A percentile compares a stretch with the other conserved stretches of the same genome.
Evolutionary conservation across 2,113 vertebrate genomes (phyloP).

Genomic region (Trochalopteron elliotii): DNA sequence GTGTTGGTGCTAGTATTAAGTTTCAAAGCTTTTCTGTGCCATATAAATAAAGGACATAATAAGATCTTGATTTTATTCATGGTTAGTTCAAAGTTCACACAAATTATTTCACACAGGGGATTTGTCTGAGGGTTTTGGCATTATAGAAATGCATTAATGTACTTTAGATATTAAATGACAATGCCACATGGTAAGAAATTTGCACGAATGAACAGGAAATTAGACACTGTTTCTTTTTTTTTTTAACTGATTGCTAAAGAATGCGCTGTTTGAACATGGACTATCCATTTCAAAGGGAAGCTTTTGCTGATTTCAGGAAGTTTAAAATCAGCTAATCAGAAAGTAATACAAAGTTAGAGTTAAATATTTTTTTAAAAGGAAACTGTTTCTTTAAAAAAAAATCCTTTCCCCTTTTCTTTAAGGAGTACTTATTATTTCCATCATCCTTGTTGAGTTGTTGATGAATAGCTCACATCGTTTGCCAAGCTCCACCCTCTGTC

Average conservation of each 20-base stretch:
- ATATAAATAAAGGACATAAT: slow-evolving; percentile 67
- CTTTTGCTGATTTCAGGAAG: slow-evolving; percentile 65
- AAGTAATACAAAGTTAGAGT: slow-evolving; percentile 66
- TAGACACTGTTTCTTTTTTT: slow-evolving; percentile 69
- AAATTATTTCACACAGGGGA: slow-evolving; percentile 73
- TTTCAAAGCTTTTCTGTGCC: slow-evolving; percentile 71
- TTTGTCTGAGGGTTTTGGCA: slow-evolving; percentile 63
- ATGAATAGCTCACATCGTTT: slow-evolving; percentile 77
- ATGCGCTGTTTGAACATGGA: slow-evolving; percentile 32
- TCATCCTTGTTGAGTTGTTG: slow-evolving; percentile 77
- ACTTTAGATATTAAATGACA: slow-evolving; percentile 78
- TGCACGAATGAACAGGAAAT: slow-evolving; percentile 72
- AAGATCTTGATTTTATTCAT: slow-evolving; percentile 71
- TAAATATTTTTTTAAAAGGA: slow-evolving; percentile 64
- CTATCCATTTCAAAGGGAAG: slow-evolving; percentile 75
- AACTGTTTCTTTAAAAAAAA: slow-evolving; percentile 72
- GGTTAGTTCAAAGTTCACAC: slow-evolving; percentile 73
- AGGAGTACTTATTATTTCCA: slow-evolving; percentile 77
- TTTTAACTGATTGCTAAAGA: slow-evolving; percentile 70
- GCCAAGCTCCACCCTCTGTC: slow-evolving; percentile 80
- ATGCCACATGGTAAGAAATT: slow-evolving; percentile 73
- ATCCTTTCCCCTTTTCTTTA: slow-evolving; percentile 63
- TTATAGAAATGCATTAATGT: slow-evolving; percentile 67
- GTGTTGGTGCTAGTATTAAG: slow-evolving; percentile 18
- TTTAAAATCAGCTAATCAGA: slow-evolving; percentile 70